Base-by-base conservation (phyloP, 2,113 vertebrate genomes). In the Ochotona curzoniae region DNA sequence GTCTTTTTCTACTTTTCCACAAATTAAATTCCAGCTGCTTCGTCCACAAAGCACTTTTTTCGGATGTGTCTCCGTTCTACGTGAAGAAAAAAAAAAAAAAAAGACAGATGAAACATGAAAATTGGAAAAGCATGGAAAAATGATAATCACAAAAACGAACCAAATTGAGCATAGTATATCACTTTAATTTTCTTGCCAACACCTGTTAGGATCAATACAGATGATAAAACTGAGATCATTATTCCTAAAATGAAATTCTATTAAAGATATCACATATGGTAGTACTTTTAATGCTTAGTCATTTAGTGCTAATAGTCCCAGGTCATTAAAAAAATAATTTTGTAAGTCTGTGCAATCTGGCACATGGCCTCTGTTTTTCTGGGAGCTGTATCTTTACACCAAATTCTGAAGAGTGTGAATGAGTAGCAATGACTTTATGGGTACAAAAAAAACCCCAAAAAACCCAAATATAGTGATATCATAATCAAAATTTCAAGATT, bases 281-380 rank as follows among this genome's bases (percentile, higher is more conserved):
- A 71, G 57, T 15, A 91, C 78, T 32, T 81, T 51, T 75, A 73
- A 57, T n/a, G 79, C 25, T 71, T 92, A 81, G 2, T 89, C 7
- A 94, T 94, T 60, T 11, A 91, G n/a, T 93, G 94, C 82, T 49
- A 10, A 20, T 96, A 89, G 7, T 49, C 8, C 8, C 47, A 92
- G 96, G 23, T 94, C 71, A 84, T 90, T 89, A 89, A 96, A 94
- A 44, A 91, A 96, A 69, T 71, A 5, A 7, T 47, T 82, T 94
- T 57, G 84, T 73, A 90, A 5, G 83, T 94, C 84, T 96, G 49
- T 82, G 64, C 35, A 95, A 87, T 57, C 1, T 88, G 38, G 97
- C 63, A 60, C 25, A 78, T 57, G 18, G 23, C 83, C 74, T 91
- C 90, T 95, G 47, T 76, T 76, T 94, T 94, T 38, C 47, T 76